phyloP scores from a whole-genome alignment of 2,113 vertebrate species.

The Oryzias woworae region DNA sequence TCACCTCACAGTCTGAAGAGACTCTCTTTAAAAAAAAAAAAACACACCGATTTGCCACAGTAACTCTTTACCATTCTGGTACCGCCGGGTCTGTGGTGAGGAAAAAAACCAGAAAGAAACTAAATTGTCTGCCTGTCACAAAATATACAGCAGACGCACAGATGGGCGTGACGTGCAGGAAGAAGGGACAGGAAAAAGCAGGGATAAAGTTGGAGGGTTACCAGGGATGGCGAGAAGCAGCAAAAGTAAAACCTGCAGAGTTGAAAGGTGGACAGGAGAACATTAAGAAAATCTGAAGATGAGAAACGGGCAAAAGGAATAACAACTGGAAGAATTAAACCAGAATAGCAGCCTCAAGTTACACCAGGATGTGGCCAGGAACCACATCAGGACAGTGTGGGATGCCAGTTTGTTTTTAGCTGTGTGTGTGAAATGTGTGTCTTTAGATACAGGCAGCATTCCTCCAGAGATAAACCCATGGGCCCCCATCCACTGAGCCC shows the following conservation, averaged over 20 bases:
- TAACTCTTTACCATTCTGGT: conserved; percentile 47
- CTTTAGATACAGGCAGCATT: conserved; percentile 77
- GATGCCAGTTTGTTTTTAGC: conserved; percentile 49
- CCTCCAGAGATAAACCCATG: conserved; percentile 77
- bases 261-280: conserved; percentile 28
- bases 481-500: conserved; percentile 57
- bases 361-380: conserved; percentile 11
- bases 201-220: conserved; percentile 55
- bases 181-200: conserved; percentile 58
- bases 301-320: neutral
- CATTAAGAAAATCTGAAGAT: conserved; percentile 18
- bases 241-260: conserved; percentile 36
- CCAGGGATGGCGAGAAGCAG: conserved; percentile 24
- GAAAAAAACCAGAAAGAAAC: conserved; percentile 28
- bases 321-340: neutral
- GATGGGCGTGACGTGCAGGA: conserved; percentile 50
- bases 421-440: conserved; percentile 67
- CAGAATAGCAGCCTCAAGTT: neutral
- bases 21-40: conserved; percentile 21
- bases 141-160: conserved; percentile 64
- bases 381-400: conserved; percentile 3
- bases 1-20: conserved; percentile 73
- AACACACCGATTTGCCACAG: conserved; percentile 68
- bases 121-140: conserved; percentile 71
- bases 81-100: conserved; percentile 27